Evolutionary conservation across 1,140 invertebrate genomes (phyloP), one percentile per base, ranked within the genome.

Genomic region (Hyles vespertilio): DNA sequence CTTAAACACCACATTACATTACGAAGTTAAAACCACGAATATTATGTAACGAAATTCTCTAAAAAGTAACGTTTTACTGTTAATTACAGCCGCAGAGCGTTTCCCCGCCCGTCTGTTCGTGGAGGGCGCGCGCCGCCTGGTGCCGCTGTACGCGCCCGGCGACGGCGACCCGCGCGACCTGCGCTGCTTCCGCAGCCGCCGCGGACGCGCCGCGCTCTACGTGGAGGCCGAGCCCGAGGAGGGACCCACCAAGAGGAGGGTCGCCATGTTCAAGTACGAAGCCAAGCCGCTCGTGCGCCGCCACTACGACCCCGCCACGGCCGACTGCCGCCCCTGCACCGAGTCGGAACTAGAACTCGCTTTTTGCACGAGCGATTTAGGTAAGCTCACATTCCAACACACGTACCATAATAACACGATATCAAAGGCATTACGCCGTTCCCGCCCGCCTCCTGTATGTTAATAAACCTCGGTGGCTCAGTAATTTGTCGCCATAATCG

Each of bases 341-440:
- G 92, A 92, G 48, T 92, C 94, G 3, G 94, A 96, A 81, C 72
- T 96, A 48, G 92, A 95, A 10, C 91, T 93, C 43, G 92, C 94
- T 5, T 96, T 94, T 74, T 96, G 95, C 78, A 93, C 93, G 10
- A 95, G 94, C 69, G 95, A 96, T 86, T 90, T 96, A 70, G 94
- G 93, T 94, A 75, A 90, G 92, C 79, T 22, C 22, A 22, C 22
- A 22, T 22, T 22, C 22, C 22, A 22, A 22, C 22, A 22, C 22
- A 22, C 22, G 22, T 22, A 22, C 22, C 22, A 8, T 40, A 40
- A 40, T 40, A 40, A 40, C 36, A 40, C 22, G n/a, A 40, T 8
- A 40, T 5, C 36, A 40, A 40, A 40, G 8, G 36, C 8, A 40
- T 40, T 8, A 40, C 47, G n/a, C 3, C 3, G 47, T n/a, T 6